phyloP scores from a whole-genome alignment of 2,797 vertebrate species.

The Smutsia gigantea region DNA sequence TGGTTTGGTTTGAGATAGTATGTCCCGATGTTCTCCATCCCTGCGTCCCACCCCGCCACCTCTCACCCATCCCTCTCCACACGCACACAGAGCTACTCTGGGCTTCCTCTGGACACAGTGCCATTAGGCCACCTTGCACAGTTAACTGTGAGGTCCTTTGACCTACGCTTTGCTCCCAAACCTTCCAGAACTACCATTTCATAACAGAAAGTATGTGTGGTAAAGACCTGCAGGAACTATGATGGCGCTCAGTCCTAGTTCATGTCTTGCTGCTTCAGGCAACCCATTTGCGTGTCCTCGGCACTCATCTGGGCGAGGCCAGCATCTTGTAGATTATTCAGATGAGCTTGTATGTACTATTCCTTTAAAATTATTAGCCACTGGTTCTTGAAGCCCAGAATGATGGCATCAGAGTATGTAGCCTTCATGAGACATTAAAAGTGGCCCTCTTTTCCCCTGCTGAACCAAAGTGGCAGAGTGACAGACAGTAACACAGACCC shows the following conservation, averaged over 20 bases:
- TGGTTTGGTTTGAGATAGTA: not conserved
- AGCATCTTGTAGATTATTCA: not conserved
- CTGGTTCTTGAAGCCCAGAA: not conserved
- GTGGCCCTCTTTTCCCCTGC: not conserved
- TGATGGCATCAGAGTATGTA: not conserved
- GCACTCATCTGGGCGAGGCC: not conserved
- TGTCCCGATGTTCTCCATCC: not conserved
- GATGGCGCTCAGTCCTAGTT: not conserved
- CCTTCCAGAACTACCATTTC: not conserved
- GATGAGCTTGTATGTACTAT: not conserved
- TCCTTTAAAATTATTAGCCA: not conserved
- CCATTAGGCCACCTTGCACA: not conserved
- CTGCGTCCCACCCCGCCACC: accelerated
- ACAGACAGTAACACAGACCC: not conserved
- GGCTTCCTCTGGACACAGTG: not conserved
- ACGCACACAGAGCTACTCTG: not conserved
- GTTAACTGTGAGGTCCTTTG: not conserved
- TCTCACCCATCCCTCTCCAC: not conserved
- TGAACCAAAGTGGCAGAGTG: not conserved
- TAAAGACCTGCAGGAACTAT: not conserved
- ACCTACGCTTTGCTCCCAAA: not conserved
- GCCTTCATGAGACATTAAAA: not conserved
- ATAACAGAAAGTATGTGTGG: not conserved
- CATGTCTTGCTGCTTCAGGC: not conserved
- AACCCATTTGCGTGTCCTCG: not conserved